These are phyloP conservation scores for Haplochromis burtoni DNA, from an alignment of 2,113 vertebrate species.

Conservation along the genomic window DNA sequence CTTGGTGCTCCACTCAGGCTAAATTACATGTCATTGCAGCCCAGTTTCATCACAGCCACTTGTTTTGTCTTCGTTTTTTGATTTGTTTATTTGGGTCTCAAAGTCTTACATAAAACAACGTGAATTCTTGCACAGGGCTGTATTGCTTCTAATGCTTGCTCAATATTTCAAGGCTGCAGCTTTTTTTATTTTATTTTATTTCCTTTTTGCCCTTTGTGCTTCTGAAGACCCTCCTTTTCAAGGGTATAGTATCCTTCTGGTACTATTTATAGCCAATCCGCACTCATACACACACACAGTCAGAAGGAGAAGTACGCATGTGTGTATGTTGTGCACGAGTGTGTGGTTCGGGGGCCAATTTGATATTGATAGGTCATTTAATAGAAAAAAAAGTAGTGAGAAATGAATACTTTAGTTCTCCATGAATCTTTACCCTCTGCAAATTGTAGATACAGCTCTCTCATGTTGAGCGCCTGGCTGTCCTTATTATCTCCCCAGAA, in stretches of 20 bases:
- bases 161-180: background rate
- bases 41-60: conserved; percentile 50
- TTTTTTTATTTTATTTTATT: background rate
- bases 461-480: background rate
- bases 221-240: background rate
- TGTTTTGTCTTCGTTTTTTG: conserved; percentile 22
- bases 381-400: background rate
- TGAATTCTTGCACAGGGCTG: background rate
- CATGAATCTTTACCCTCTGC: background rate
- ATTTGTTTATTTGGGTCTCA: conserved; percentile 44
- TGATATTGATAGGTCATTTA: background rate
- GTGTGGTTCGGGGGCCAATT: background rate
- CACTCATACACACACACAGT: background rate
- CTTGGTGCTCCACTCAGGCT: background rate
- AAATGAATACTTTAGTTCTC: background rate
- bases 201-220: background rate
- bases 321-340: background rate
- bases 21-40: conserved; percentile 47
- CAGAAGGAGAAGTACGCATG: background rate
- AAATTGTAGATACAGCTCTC: background rate
- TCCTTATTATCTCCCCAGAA: conserved; percentile 27
- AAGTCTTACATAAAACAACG: background rate
- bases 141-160: background rate
- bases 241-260: background rate
- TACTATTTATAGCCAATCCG: conserved; percentile 22